Percentiles rank a stretch among this genome's conserved stretches.
Evolutionary conservation across 2,113 vertebrate genomes (phyloP).

Genomic region (Ahaetulla prasina): DNA sequence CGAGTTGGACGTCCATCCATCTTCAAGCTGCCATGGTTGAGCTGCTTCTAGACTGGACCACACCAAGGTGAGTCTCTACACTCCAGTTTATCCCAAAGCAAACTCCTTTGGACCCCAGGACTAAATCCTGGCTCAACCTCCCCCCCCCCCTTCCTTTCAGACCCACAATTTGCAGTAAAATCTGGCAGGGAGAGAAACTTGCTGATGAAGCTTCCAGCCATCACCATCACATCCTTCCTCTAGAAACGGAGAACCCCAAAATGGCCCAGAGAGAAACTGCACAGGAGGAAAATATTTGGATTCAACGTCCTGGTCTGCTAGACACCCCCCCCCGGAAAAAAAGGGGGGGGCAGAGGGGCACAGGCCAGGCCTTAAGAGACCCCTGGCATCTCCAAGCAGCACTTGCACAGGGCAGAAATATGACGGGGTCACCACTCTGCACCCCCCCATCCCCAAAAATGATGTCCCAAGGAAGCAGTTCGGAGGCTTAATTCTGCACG

Average conservation of each 20-base stretch:
- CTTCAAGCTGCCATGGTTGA: neutral
- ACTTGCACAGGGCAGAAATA: neutral
- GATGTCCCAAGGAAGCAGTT: neutral
- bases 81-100: neutral
- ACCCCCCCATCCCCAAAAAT: neutral
- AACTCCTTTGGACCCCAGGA: neutral
- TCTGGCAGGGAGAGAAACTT: neutral
- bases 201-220: no score
- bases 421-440: neutral
- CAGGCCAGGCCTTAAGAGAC: neutral
- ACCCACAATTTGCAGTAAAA: neutral
- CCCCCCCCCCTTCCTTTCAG: no score
- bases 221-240: neutral
- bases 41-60: no score
- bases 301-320: neutral
- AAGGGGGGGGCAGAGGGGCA: no score
- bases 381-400: neutral
- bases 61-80: no score
- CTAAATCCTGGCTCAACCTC: no score
- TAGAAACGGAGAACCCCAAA: neutral
- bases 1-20: no score
- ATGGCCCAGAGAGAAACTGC: neutral
- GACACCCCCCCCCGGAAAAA: no score
- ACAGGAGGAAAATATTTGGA: neutral
- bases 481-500: neutral